These are phyloP conservation scores for Zygothrica quintamaculata DNA, from an alignment of 2,888 invertebrate species.

Conservation along the genomic window DNA sequence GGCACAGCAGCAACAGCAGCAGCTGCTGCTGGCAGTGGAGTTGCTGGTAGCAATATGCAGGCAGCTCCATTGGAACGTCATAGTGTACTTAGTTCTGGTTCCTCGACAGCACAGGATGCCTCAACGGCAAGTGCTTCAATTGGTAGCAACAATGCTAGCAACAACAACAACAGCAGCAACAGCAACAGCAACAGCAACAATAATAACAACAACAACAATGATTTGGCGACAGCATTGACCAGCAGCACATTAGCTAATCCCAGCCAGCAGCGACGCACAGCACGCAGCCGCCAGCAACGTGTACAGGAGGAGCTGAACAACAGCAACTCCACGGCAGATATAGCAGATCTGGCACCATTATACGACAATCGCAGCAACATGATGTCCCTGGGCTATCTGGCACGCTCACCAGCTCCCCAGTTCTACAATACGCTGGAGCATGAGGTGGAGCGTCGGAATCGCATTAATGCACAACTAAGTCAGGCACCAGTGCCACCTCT, in stretches of 20 bases:
- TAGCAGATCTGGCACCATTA: conserved; percentile 77
- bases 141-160: conserved; percentile 60
- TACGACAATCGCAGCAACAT: conserved; percentile 82
- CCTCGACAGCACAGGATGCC: conserved; percentile 80
- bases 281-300: conserved; percentile 52
- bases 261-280: conserved; percentile 42
- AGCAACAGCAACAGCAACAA: conserved; percentile 16
- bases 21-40: conserved; percentile 30
- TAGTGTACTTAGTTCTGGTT: conserved; percentile 83
- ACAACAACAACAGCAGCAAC: conserved; percentile 40
- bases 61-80: conserved; percentile 78
- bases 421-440: conserved; percentile 82
- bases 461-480: conserved; percentile 83
- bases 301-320: conserved; percentile 73
- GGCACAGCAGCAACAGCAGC: conserved; percentile 37
- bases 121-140: conserved; percentile 80
- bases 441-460: conserved; percentile 83
- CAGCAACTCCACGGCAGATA: conserved; percentile 71
- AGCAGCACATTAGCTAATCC: not conserved
- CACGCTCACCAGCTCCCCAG: conserved; percentile 69
- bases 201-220: conserved; percentile 16
- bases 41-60: conserved; percentile 21
- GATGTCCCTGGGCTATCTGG: conserved; percentile 81
- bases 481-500: conserved; percentile 69
- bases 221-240: conserved; percentile 9